Evolutionary conservation across 2,113 vertebrate species (phyloP), one percentile per base, ranked within the genome.

Genomic region (Labeo catla): DNA sequence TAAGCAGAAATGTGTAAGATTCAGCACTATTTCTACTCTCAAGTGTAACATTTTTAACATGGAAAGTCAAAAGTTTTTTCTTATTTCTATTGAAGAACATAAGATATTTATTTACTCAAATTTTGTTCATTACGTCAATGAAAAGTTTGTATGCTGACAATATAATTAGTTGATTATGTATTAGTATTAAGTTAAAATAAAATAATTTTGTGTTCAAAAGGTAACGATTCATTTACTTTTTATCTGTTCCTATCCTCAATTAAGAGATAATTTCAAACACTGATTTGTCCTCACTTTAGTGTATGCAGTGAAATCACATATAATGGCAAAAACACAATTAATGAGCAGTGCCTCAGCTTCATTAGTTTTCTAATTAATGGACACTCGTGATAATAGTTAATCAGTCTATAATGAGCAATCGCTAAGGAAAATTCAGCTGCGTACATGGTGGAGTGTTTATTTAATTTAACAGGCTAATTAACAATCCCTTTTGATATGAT

Each of bases 391-490:
- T 92, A 90, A 90, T 66, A 90, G 68, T 90, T 86, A 86, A 93
- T 93, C 91, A 91, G 59, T 78, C 87, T 91, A 87, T 90, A 89
- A 90, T 91, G 87, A 92, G 86, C 89, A 86, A 86, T 91, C 91
- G 92, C 91, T 89, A 93, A 84, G 76, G 83, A 81, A 80, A 84
- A 88, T 90, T 87, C 91, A 91, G 86, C 86, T 68, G 89, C 92
- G 87, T 88, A 88, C 91, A 90, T 86, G 87, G 92, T 90, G 87
- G 89, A 89, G 86, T 91, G 89, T 92, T 90, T 86, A 87, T 92
- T 89, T 93, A 94, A 93, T 94, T 93, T 91, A 93, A 94, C 85
- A 86, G 90, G 89, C 92, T 94, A 94, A 95, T 95, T 94, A 94
- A 90, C 90, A 47, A 79, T 23, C 89, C 90, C 90, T 85, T 87